phyloP scores from a whole-genome alignment of 1,140 invertebrate genomes.

The Varroa destructor region DNA sequence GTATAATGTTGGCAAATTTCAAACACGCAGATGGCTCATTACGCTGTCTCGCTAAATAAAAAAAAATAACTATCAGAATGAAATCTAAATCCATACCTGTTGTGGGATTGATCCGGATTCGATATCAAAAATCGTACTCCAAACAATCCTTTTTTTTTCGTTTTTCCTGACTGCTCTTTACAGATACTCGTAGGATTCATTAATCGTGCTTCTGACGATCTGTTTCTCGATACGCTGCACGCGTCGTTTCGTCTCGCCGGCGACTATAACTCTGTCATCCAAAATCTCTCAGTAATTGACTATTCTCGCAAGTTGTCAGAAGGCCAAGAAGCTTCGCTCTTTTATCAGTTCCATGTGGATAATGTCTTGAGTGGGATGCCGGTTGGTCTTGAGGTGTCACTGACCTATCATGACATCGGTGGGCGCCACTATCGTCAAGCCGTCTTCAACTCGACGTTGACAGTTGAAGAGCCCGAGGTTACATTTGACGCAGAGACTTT shows the following conservation, averaged over 20 bases:
- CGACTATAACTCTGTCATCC: constrained; percentile 23
- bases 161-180: not conserved
- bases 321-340: constrained; percentile 20
- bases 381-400: constrained; percentile 10
- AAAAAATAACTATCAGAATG: too few species aligned
- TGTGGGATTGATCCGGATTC: too few species aligned
- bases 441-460: constrained; percentile 24
- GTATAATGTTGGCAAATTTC: too few species aligned
- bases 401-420: constrained; percentile 12
- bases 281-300: not conserved
- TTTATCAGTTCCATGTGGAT: constrained; percentile 20
- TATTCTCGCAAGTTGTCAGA: not conserved
- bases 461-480: constrained; percentile 12
- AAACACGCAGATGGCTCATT: too few species aligned
- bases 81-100: too few species aligned
- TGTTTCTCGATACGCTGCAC: constrained; percentile 5
- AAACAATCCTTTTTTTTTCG: too few species aligned
- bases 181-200: constrained; percentile 26
- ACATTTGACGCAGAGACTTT: constrained; percentile 22
- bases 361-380: constrained; percentile 18
- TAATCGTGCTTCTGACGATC: constrained; percentile 8
- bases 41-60: too few species aligned
- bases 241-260: constrained; percentile 20
- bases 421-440: constrained; percentile 3
- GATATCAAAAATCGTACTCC: too few species aligned